A percentile compares a stretch with the other conserved stretches of the same genome.
Evolutionary conservation across 2,113 vertebrate genomes (phyloP).

Genomic region (Ctenodactylus gundi): DNA sequence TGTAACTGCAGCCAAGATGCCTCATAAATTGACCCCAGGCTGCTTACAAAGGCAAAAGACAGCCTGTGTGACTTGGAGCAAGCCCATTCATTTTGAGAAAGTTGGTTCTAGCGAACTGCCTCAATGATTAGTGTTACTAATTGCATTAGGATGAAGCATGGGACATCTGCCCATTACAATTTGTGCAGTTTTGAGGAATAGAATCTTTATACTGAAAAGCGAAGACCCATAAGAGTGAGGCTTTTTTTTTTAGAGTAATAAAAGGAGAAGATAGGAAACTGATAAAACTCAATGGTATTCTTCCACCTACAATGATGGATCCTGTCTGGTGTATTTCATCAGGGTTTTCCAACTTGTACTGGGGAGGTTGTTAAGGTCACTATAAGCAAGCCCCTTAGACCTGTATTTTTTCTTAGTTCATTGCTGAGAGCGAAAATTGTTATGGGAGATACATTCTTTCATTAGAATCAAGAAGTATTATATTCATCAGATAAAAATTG

Average conservation of each 20-base stretch:
- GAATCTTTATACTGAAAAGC: background rate
- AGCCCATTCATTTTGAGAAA: background rate
- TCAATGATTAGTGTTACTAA: background rate
- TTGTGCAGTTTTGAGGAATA: background rate
- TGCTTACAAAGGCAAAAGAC: background rate
- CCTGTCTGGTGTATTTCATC: background rate
- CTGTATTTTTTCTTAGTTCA: background rate
- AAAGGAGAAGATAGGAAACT: background rate
- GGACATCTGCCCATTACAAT: background rate
- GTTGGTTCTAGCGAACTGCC: background rate
- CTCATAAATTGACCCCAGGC: conserved; percentile 4
- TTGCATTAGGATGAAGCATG: background rate
- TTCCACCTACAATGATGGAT: background rate
- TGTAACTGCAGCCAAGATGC: background rate
- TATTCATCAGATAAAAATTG: background rate
- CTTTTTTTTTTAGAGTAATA: background rate
- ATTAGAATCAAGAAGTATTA: background rate
- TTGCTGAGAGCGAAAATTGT: background rate
- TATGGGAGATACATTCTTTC: background rate
- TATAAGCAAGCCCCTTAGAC: background rate
- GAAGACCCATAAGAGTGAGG: background rate
- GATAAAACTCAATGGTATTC: background rate
- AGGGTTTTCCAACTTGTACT: background rate
- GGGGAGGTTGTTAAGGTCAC: background rate
- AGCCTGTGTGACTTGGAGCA: background rate